Base-by-base conservation (phyloP, 2,888 invertebrate species). In the Platerodrilus igneus region DNA sequence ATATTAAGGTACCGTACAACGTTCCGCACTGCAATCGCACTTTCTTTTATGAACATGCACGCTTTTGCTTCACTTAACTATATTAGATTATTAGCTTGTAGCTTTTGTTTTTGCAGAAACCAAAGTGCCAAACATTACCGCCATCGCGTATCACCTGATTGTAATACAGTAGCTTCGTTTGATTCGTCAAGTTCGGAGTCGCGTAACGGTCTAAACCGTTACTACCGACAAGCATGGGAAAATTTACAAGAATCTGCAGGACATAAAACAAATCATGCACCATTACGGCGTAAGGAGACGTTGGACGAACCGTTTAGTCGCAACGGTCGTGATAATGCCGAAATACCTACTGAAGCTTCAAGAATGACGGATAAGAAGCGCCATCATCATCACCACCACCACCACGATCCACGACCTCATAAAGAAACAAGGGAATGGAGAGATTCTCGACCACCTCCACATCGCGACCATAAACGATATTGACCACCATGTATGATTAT, bases 191-290 rank as follows among this genome's bases (percentile, higher is more conserved):
- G 87, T 32, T 87, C 88, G 0, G 90, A 89, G 60, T 88, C 87
- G 5, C 78, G 87, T 32, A 79, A 82, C 57, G 78, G 78, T 10
- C 74, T 93, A 46, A 91, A 89, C 65, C 78, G 89, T 41, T 91
- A 88, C 69, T 92, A 92, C 69, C 78, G 89, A 16, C 86, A 90
- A 66, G 92, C 92, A 2, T 93, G 93, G 93, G 91, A 92, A 64
- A 90, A 91, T 64, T 75, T 93, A 2, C 88, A 89, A 64, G 88
- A 89, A 64, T 82, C 86, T 3, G 79, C 86, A 3, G 80, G 79
- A 1, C 26, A 47, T 59, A 8, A 63, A 59, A 48, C 57, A 46
- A 71, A 70, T 62, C 81, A 78, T 55, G 72, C 71, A 57, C 78
- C 79, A 0, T 65, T 81, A 31, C 71, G 78, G 31, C 76, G 81